Evolutionary conservation across 1,140 invertebrate species (phyloP), one percentile per base, ranked within the genome.

Genomic region (Drosophila carrolli): DNA sequence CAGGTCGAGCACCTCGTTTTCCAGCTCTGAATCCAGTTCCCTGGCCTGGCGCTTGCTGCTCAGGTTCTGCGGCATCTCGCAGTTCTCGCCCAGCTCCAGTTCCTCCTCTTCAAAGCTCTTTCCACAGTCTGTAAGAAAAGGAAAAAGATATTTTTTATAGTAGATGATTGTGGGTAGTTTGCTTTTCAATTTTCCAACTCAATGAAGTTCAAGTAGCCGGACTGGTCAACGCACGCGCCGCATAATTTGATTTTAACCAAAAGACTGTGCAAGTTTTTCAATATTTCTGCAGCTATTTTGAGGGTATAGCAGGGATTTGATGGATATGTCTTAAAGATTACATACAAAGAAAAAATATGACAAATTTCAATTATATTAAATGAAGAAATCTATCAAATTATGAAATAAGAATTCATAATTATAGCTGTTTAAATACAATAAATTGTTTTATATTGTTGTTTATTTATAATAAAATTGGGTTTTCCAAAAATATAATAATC

Each of bases 111-210:
- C 81, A 9, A 75, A 80, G 56, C 78, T 80, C 11, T 91, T 84
- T 65, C 68, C 81, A 44, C 76, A 79, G 63, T 78, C 91, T 92
- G 78, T n/a, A 90, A 91, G 44, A 27, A 51, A 46, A 56, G 41
- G 27, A 14, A 61, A 35, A 53, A 27, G 27, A 67, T 27, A 67
- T 75, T 70, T 78, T 55, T 74, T 68, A 60, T 75, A 68, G 47
- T 47, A 46, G 14, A 10, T n/a, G 67, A 57, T 48, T 58, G 53
- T 38, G 37, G 53, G 66, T 57, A 72, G 66, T 90, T 90, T 82
- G 78, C 65, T 91, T 91, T 91, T 86, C 85, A 91, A 91, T 91
- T 91, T 91, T 91, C 90, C 90, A 86, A 91, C 67, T 77, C 90
- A 91, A 75, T 91, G 89, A 89, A 89, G 85, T 90, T 84, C 59